A percentile compares a stretch with the other conserved stretches of the same genome.
phyloP scores from a whole-genome alignment of 64 coral and sea anemone species.

The Montipora foliosa region DNA sequence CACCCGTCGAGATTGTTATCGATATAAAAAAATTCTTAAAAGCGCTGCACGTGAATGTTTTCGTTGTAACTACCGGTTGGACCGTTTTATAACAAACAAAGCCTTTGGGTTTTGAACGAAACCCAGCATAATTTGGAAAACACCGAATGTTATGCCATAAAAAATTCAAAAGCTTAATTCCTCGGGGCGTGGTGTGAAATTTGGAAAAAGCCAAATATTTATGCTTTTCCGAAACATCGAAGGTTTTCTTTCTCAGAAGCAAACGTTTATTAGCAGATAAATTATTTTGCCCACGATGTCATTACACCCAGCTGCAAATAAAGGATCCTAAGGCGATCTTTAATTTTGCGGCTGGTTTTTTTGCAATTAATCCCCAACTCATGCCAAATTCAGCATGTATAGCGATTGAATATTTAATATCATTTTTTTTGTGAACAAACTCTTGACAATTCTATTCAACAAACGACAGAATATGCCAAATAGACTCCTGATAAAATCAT shows the following conservation, averaged over 20 bases:
- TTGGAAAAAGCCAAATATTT: constrained; percentile 52
- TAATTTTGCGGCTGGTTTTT: constrained; percentile 40
- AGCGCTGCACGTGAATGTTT: constrained; percentile 39
- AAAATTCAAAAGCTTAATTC: constrained; percentile 68
- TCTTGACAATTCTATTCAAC: background rate
- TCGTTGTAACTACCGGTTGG: constrained; percentile 31
- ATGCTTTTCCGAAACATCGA: constrained; percentile 35
- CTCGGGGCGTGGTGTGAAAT: constrained; percentile 47
- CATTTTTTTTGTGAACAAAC: constrained; percentile 7
- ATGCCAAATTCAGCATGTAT: constrained; percentile 15
- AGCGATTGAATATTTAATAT: constrained; percentile 34
- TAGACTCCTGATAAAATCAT: constrained; percentile 11
- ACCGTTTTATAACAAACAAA: constrained; percentile 65
- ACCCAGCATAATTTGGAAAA: constrained; percentile 59
- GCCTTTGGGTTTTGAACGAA: constrained; percentile 47
- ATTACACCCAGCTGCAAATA: constrained; percentile 41
- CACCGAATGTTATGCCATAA: constrained; percentile 71
- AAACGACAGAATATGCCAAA: constrained; percentile 24
- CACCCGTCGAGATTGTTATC: constrained; percentile 32
- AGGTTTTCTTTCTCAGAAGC: constrained; percentile 6
- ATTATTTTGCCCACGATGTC: constrained; percentile 49
- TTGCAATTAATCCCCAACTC: constrained; percentile 5
- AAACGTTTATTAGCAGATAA: constrained; percentile 14
- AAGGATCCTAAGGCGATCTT: constrained; percentile 12
- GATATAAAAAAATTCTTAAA: constrained; percentile 10